Percentiles rank a stretch among this genome's conserved stretches.
Evolutionary conservation across 2,888 invertebrate species (phyloP).

Genomic region (Tolmerus cingulatus): DNA sequence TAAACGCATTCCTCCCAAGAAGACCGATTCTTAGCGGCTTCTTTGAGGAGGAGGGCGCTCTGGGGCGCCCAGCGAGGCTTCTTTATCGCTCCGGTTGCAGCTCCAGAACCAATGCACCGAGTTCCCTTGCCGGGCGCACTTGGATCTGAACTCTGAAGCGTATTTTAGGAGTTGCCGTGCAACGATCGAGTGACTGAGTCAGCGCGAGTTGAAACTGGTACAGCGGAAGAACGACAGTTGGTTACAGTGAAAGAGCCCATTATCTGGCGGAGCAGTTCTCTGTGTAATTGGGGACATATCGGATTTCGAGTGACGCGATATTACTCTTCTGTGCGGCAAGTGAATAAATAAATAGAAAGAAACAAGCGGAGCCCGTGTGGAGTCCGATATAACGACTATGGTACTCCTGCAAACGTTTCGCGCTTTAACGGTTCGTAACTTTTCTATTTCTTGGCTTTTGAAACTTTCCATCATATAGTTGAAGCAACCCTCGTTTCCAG

Average conservation of each 20-base stretch:
- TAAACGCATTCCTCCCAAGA: not conserved
- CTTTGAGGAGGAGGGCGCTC: not conserved
- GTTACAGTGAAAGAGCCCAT: not conserved
- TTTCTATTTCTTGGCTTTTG: not conserved
- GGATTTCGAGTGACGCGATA: not conserved
- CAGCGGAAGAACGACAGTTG: not conserved
- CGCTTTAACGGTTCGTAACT: not conserved
- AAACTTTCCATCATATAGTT: not conserved
- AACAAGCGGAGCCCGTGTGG: not conserved
- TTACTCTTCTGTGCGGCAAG: not conserved
- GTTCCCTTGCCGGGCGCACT: slow-evolving; percentile 2
- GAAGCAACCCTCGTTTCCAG: too few species aligned
- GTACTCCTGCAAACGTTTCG: not conserved
- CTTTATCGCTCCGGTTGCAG: not conserved
- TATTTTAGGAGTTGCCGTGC: not conserved
- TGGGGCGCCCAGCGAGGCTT: not conserved
- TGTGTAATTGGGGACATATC: not conserved
- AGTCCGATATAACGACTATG: not conserved
- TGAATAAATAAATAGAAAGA: not conserved
- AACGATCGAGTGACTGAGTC: not conserved
- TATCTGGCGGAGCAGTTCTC: not conserved
- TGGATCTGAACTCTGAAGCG: not conserved
- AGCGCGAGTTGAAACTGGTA: not conserved
- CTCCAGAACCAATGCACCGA: not conserved
- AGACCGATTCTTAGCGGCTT: not conserved